These are phyloP conservation scores for Coremacera marginata DNA, from an alignment of 2,888 invertebrate species.

Conservation along the genomic window DNA sequence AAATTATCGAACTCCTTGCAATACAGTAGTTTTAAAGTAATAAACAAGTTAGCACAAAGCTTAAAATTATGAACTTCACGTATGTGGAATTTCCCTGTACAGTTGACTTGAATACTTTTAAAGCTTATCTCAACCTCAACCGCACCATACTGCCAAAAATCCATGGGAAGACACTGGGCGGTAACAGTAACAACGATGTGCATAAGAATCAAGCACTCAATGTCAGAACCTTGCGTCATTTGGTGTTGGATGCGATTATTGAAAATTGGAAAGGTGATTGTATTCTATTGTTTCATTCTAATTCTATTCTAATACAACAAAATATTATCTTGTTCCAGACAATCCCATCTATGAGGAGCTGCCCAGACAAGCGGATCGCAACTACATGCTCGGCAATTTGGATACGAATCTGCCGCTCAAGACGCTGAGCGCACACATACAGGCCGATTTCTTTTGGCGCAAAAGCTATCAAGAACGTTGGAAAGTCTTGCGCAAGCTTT, in stretches of 20 bases:
- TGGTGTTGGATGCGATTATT: conserved; percentile 64
- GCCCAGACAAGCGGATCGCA: conserved; percentile 62
- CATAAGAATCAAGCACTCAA: conserved; percentile 31
- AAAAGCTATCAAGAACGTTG: conserved; percentile 65
- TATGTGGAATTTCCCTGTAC: conserved; percentile 64
- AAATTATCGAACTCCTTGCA: too few relatives aligned
- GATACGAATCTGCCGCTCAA: conserved; percentile 64
- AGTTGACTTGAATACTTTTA: conserved; percentile 65
- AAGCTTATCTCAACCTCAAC: conserved; percentile 61
- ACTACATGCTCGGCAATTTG: conserved; percentile 65
- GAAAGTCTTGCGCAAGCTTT: conserved; percentile 48
- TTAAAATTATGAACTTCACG: conserved; percentile 59
- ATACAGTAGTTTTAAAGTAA: too few relatives aligned
- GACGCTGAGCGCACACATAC: conserved; percentile 63
- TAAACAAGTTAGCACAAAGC: not conserved
- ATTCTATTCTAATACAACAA: not conserved
- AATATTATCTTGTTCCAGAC: conserved; percentile 52
- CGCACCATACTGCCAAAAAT: conserved; percentile 56
- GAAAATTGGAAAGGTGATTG: conserved; percentile 64
- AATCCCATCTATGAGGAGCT: conserved; percentile 62
- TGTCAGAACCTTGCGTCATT: conserved; percentile 62
- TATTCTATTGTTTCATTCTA: not conserved
- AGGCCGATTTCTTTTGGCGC: conserved; percentile 67
- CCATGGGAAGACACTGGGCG: conserved; percentile 51
- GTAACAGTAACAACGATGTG: conserved; percentile 45